These are phyloP conservation scores for Macroglossus sobrinus DNA, from an alignment of 2,113 vertebrate genomes.

Conservation along the genomic window DNA sequence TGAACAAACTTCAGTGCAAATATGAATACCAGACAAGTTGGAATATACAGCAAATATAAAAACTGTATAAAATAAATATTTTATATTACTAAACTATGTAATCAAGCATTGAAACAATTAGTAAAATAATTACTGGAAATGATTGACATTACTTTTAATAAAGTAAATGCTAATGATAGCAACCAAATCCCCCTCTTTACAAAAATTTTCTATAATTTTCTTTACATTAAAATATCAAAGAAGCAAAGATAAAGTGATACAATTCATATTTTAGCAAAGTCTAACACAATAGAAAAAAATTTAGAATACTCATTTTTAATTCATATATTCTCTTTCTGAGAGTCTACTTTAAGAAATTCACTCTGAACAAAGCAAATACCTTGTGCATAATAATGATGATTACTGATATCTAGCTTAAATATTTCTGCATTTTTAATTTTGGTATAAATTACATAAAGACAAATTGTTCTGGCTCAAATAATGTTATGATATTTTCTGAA, in stretches of 20 bases:
- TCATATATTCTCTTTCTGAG: not conserved
- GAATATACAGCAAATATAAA: not conserved
- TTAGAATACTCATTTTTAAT: not conserved
- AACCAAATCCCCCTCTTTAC: not conserved
- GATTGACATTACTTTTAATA: not conserved
- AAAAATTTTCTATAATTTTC: not conserved
- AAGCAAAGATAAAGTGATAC: not conserved
- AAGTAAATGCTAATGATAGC: not conserved
- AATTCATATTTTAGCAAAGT: not conserved
- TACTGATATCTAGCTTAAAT: not conserved
- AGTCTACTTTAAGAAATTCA: not conserved
- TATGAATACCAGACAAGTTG: not conserved
- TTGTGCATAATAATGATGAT: not conserved
- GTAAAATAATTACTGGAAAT: not conserved
- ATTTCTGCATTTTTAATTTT: not conserved
- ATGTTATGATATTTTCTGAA: not conserved
- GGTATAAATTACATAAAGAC: not conserved
- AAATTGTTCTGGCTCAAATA: not conserved
- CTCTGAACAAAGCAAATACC: not conserved
- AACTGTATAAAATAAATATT: not conserved
- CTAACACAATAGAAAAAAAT: too few species aligned
- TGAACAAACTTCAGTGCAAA: not conserved
- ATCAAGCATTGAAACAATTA: not conserved
- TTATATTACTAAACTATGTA: not conserved
- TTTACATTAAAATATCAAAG: not conserved